phyloP scores from a whole-genome alignment of 92 coral and sea anemone species.

The Palythoa grandis region DNA sequence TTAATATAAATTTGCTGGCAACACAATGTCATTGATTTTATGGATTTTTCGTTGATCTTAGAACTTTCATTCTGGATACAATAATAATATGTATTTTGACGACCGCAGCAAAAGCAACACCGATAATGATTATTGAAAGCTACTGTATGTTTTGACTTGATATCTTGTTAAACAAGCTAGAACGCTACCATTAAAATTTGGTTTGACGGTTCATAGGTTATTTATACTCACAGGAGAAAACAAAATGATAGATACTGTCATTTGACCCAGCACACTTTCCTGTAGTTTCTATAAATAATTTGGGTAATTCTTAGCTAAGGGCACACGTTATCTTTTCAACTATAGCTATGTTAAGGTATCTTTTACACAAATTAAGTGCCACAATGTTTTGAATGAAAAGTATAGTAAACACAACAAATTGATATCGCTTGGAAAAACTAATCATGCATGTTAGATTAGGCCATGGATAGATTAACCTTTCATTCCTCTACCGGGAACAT shows the following conservation, averaged over 20 bases:
- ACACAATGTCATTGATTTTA: too few relatives aligned
- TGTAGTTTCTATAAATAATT: neutral
- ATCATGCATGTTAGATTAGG: slow-evolving; percentile 1
- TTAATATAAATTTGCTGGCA: too few relatives aligned
- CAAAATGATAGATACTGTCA: neutral
- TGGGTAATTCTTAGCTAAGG: neutral
- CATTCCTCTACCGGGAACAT: slow-evolving; percentile 36
- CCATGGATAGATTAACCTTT: neutral
- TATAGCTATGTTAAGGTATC: neutral
- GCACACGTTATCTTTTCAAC: neutral
- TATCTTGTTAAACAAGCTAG: too few relatives aligned
- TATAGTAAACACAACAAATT: slow-evolving; percentile 4
- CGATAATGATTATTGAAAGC: too few relatives aligned
- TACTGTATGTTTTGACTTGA: too few relatives aligned
- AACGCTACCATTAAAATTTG: too few relatives aligned
- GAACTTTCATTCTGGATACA: too few relatives aligned
- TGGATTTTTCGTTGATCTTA: too few relatives aligned
- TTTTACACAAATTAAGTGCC: neutral
- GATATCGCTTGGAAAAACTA: neutral
- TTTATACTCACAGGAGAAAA: neutral
- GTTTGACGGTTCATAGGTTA: too few relatives aligned
- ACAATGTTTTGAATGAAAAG: neutral
- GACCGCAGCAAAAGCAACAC: too few relatives aligned
- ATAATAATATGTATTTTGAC: too few relatives aligned
- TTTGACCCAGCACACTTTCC: neutral